phyloP scores from a whole-genome alignment of 2,113 vertebrate genomes.

The Acrocephalus arundinaceus region DNA sequence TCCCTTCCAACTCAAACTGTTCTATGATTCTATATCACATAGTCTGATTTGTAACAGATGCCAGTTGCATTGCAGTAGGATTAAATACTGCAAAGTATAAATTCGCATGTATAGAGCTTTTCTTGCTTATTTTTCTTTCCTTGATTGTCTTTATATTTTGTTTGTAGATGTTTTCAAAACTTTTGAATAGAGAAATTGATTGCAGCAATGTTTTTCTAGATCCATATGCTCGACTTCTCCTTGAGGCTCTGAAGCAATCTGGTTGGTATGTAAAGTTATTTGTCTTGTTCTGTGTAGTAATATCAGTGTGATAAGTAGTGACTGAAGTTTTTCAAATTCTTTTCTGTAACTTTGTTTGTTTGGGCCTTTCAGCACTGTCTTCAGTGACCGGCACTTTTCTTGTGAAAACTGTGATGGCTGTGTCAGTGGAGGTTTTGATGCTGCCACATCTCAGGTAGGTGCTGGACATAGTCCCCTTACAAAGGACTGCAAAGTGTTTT shows the following conservation, averaged over 20 bases:
- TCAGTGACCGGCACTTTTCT: conserved; percentile 89
- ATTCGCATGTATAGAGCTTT: neutral
- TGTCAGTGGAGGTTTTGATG: conserved; percentile 93
- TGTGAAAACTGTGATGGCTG: conserved; percentile 93
- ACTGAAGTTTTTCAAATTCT: neutral
- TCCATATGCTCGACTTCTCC: conserved; percentile 91
- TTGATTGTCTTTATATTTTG: neutral
- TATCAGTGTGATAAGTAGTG: neutral
- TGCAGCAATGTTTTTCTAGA: conserved; percentile 75
- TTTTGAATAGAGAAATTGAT: conserved; percentile 42
- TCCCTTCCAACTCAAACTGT: neutral
- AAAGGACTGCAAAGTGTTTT: neutral
- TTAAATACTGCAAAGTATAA: neutral
- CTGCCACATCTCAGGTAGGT: conserved; percentile 88
- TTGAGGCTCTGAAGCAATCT: conserved; percentile 90
- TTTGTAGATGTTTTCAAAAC: conserved; percentile 17
- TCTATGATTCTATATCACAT: accelerated
- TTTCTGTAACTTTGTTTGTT: neutral
- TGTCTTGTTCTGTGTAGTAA: neutral
- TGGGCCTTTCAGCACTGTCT: conserved; percentile 80
- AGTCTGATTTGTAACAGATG: neutral
- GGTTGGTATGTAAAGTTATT: conserved; percentile 85
- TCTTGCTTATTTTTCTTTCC: neutral
- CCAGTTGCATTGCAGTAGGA: neutral
- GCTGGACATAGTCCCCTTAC: neutral